Evolutionary conservation across 2,888 invertebrate species (phyloP).

Genomic region (Sylvicola fuscatus): DNA sequence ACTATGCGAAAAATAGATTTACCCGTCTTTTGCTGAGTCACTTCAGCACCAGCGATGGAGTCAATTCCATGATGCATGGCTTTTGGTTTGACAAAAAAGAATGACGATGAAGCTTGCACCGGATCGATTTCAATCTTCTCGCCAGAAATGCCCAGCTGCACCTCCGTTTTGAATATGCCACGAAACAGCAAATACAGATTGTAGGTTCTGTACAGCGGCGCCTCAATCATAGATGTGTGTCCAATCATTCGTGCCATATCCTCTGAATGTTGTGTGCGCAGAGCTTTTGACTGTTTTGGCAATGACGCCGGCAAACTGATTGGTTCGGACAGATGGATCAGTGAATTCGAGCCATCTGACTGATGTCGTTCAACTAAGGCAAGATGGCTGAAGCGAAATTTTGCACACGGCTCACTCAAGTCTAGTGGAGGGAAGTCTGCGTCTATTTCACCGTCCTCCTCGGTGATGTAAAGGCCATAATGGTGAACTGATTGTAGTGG

Average conservation of each 20-base stretch:
- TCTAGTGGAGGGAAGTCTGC: constrained; percentile 84
- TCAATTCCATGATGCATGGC: no score
- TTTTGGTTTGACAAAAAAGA: no score
- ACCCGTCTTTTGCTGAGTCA: neutral
- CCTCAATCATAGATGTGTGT: constrained; percentile 63
- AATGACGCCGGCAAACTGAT: no score
- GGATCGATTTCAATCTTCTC: constrained; percentile 83
- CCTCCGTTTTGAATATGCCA: constrained; percentile 61
- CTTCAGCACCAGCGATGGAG: no score
- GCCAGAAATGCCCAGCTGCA: constrained; percentile 71
- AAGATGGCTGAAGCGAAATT: constrained; percentile 78
- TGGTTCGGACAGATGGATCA: constrained; percentile 1
- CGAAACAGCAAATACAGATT: constrained; percentile 59
- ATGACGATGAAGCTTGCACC: constrained; percentile 21
- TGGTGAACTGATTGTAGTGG: constrained; percentile 39
- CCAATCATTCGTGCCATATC: constrained; percentile 46
- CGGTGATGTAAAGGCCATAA: constrained; percentile 83
- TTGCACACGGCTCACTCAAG: constrained; percentile 68
- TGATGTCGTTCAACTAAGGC: constrained; percentile 58
- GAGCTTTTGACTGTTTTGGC: constrained; percentile 3
- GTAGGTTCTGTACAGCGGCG: constrained; percentile 69
- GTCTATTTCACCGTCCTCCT: constrained; percentile 91
- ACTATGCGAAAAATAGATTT: neutral
- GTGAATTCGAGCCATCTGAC: constrained; percentile 9
- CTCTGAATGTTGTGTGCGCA: constrained; percentile 16